Conservation (phyloP, 2,888 invertebrate genomes). For the Uropetala carovei region DNA sequence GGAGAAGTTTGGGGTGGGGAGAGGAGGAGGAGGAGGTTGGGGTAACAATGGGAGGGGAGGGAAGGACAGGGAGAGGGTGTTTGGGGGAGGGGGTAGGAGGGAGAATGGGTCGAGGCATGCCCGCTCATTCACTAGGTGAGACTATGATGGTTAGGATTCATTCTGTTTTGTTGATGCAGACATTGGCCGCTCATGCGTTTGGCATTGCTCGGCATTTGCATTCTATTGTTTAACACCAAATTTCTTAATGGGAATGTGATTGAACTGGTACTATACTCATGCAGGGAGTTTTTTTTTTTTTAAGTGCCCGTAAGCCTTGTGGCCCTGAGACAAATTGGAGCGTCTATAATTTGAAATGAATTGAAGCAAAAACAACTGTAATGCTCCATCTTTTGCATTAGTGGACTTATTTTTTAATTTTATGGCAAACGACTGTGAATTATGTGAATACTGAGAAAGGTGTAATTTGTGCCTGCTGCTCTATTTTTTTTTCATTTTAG, state of each 20-base stretch:
- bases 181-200: not conserved
- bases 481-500: constrained; percentile 48
- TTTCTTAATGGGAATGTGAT: not conserved
- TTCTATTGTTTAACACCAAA: not conserved
- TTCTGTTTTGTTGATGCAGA: not conserved
- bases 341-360: not conserved
- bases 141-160: not conserved
- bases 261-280: not conserved
- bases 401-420: constrained; percentile 59
- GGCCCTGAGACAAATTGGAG: constrained; percentile 42
- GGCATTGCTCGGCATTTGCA: not conserved
- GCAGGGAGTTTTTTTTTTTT: constrained; percentile 20
- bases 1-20: constrained; percentile 54
- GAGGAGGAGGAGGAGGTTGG: constrained; percentile 42
- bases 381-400: constrained; percentile 5
- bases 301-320: constrained; percentile 16
- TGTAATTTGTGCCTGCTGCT: constrained; percentile 43
- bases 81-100: constrained; percentile 54
- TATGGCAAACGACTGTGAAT: constrained; percentile 44
- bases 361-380: not conserved
- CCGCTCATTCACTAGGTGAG: constrained; percentile 54
- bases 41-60: constrained; percentile 48
- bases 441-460: constrained; percentile 52
- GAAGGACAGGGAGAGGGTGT: constrained; percentile 50
- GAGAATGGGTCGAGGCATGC: constrained; percentile 53